Conservation (phyloP, 1,140 invertebrate species). For the Lordiphosa stackelbergi region DNA sequence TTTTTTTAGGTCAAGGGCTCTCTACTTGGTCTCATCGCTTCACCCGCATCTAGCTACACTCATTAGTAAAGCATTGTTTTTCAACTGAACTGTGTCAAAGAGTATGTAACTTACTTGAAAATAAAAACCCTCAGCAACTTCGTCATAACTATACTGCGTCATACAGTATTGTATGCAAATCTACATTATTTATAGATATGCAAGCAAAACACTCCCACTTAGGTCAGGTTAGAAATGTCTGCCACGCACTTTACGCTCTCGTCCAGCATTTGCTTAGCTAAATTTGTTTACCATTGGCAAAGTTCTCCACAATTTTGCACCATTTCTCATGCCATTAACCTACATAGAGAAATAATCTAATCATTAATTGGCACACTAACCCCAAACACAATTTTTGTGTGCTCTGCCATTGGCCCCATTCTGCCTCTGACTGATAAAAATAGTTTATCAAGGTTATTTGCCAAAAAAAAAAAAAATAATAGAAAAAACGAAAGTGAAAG, state of each 20-base stretch:
- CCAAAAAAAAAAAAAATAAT: constrained; percentile 32
- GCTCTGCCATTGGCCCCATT: constrained; percentile 67
- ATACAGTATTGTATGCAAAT: constrained; percentile 7
- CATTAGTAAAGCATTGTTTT: no score
- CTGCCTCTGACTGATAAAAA: constrained; percentile 61
- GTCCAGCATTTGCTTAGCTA: constrained; percentile 53
- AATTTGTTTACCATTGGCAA: constrained; percentile 47
- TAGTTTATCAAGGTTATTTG: constrained; percentile 71
- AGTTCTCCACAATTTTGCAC: constrained; percentile 19
- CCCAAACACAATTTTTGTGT: constrained; percentile 55
- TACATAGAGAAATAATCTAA: constrained; percentile 47
- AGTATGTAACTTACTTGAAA: no score
- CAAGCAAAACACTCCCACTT: background rate
- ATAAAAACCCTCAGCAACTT: no score
- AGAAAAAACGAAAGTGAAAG: constrained; percentile 33
- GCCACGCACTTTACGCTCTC: constrained; percentile 32
- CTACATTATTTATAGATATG: constrained; percentile 39
- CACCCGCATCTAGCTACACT: constrained; percentile 7
- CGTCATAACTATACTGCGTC: constrained; percentile 20
- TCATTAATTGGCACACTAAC: constrained; percentile 74
- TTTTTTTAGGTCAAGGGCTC: background rate
- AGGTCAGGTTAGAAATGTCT: background rate
- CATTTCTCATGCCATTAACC: constrained; percentile 48
- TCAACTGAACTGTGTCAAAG: no score
- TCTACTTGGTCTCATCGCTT: no score